Evolutionary conservation across 2,888 invertebrate species (phyloP).

Genomic region (Drosophila bunnanda): DNA sequence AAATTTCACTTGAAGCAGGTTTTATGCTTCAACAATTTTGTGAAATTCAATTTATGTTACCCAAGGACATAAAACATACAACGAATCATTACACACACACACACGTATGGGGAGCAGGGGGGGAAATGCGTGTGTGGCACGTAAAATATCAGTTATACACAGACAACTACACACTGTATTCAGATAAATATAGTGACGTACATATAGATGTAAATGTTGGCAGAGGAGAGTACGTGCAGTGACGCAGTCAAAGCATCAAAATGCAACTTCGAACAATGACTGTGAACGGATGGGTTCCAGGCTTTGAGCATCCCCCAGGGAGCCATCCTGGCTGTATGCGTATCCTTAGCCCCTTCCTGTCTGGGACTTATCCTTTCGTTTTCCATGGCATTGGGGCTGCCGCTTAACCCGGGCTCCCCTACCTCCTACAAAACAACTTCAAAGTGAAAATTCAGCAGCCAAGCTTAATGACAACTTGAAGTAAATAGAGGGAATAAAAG

Average conservation of each 20-base stretch:
- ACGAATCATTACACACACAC: conserved; percentile 73
- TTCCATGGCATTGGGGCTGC: conserved; percentile 63
- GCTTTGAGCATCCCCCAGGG: conserved; percentile 23
- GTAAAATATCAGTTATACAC: conserved; percentile 79
- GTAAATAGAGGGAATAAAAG: conserved; percentile 42
- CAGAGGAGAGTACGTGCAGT: conserved; percentile 63
- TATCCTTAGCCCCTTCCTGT: conserved; percentile 53
- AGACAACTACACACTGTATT: conserved; percentile 40
- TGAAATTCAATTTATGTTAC: conserved; percentile 83
- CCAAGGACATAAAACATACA: conserved; percentile 80
- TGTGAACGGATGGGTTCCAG: conserved; percentile 23
- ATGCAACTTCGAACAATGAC: conserved; percentile 59
- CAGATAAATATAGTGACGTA: conserved; percentile 12
- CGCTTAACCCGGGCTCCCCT: conserved; percentile 11
- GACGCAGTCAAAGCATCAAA: conserved; percentile 76
- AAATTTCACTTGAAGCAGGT: conserved; percentile 82
- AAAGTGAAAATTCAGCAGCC: conserved; percentile 53
- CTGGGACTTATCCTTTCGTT: conserved; percentile 40
- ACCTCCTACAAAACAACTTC: conserved; percentile 24
- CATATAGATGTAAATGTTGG: conserved; percentile 18
- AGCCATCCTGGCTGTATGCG: conserved; percentile 32
- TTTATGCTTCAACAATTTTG: conserved; percentile 83
- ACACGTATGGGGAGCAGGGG: not conserved
- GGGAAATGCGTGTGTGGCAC: conserved; percentile 57
- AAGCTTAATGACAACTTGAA: conserved; percentile 68